Percentiles rank a stretch among this genome's conserved stretches.
These are phyloP conservation scores for Hydractinia symbiolongicarpus DNA, from an alignment of 30 jellyfish, hydroid and myxozoan genomes.

Conservation along the genomic window DNA sequence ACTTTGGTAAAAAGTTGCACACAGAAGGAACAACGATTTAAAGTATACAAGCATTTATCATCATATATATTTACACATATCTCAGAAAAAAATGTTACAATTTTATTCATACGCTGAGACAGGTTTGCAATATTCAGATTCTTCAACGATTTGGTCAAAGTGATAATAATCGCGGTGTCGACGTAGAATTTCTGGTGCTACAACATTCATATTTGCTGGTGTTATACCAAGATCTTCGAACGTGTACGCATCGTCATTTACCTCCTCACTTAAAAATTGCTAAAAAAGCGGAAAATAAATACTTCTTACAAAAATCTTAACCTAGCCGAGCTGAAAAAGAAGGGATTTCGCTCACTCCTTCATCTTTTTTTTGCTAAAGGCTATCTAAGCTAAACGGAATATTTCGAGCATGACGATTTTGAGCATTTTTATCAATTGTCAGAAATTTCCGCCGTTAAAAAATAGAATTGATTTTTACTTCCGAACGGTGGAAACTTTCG, in stretches of 20 bases:
- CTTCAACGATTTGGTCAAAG: conserved; percentile 49
- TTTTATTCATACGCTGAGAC: conserved; percentile 40
- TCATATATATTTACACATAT: neutral
- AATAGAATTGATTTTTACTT: no score
- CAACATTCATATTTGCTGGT: conserved; percentile 64
- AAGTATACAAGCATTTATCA: no score
- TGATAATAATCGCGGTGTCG: conserved; percentile 80
- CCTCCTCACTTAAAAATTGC: conserved; percentile 69
- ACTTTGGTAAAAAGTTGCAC: no score
- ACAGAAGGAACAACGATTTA: no score
- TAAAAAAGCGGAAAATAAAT: conserved; percentile 19
- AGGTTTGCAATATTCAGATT: conserved; percentile 68
- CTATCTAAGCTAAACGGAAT: neutral
- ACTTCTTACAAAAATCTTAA: neutral
- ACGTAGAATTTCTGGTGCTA: conserved; percentile 77
- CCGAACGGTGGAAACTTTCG: no score
- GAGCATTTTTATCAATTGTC: no score
- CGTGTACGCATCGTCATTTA: conserved; percentile 44
- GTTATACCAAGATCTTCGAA: conserved; percentile 83
- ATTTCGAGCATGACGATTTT: no score
- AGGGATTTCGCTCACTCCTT: neutral
- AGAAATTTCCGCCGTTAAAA: no score
- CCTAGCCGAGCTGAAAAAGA: neutral
- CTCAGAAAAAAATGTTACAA: neutral
- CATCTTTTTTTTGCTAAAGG: neutral